Base-by-base conservation (phyloP, 2,113 vertebrate genomes). In the Uria lomvia region DNA sequence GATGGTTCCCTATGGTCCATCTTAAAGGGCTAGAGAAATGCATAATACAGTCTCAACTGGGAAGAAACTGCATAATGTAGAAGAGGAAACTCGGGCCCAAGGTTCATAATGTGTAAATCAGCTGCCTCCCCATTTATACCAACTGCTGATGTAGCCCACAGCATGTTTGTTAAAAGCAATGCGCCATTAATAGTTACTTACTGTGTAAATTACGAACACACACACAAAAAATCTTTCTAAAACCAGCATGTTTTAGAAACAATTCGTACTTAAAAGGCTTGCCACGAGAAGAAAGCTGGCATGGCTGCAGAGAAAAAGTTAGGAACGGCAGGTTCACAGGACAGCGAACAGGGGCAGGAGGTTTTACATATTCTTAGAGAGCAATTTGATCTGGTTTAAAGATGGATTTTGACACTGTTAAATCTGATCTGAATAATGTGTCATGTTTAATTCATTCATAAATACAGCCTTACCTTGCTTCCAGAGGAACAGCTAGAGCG, bases 401-500 rank as follows among this genome's bases (percentile, higher is more conserved):
- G 96, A 91, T 3, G 24, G 91, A 94, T 93, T 96, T 83, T 92
- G 93, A 93, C 78, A 79, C 53, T 73, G 68, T 91, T 91, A 95
- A 95, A 93, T 95, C 90, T 97, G 93, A 97, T 92, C 68, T 90
- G 91, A 97, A 68, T 96, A 96, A 97, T 88, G 86, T 95, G 93
- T 87, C 93, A 96, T 97, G 88, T 92, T 96, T 95, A 94, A 97
- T 97, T 97, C 91, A 96, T 96, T 97, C 91, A 95, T 87, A 97
- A 96, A 95, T 93, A 75, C 85, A 93, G 76, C 82, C 71, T 95
- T 94, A 82, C 90, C 77, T 95, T 72, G 47, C 58, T n/a, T 95
- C 40, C 87, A 91, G 83, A 93, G 88, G 94, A 97, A 77, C 66
- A 72, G 71, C 92, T 83, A 91, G 66, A 74, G 73, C 88, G 8